phyloP scores from a whole-genome alignment of 2,113 vertebrate species.

The Xyrauchen texanus region DNA sequence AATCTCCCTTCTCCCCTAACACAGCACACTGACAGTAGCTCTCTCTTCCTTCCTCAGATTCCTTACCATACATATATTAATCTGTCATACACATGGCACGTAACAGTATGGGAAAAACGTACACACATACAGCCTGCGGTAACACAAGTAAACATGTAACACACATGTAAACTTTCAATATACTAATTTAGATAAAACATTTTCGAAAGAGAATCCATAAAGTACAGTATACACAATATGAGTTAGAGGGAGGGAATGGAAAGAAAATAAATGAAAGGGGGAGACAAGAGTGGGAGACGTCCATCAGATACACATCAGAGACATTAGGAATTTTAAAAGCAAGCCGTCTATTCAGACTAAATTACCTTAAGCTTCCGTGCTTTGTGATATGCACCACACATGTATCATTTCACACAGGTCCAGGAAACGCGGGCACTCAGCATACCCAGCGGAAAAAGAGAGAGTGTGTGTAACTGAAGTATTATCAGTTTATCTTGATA shows the following conservation, averaged over 20 bases:
- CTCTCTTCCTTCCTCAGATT: slow-evolving; percentile 93
- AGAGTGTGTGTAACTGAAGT: slow-evolving; percentile 56
- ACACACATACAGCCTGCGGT: slow-evolving; percentile 11
- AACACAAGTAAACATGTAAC: not conserved
- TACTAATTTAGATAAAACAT: no score
- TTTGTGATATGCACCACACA: slow-evolving; percentile 59
- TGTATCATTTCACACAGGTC: slow-evolving; percentile 49
- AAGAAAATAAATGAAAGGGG: no score
- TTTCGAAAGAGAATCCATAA: no score
- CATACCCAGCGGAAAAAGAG: slow-evolving; percentile 65
- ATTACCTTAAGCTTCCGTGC: slow-evolving; percentile 46
- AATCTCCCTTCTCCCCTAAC: slow-evolving; percentile 92
- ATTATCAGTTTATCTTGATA: slow-evolving; percentile 67
- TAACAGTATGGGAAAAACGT: slow-evolving; percentile 71
- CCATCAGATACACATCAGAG: slow-evolving; percentile 51
- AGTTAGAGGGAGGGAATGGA: no score
- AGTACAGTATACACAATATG: no score
- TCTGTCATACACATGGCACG: slow-evolving; percentile 88
- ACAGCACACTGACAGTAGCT: slow-evolving; percentile 92
- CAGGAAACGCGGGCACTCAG: slow-evolving; percentile 37
- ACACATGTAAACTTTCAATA: no score
- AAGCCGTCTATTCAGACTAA: slow-evolving; percentile 55
- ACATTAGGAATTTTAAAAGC: slow-evolving; percentile 51
- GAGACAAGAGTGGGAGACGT: slow-evolving; percentile 37
- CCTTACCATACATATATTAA: slow-evolving; percentile 95